These are phyloP conservation scores for Solen grandis DNA, from an alignment of 1,140 invertebrate species.

Conservation along the genomic window DNA sequence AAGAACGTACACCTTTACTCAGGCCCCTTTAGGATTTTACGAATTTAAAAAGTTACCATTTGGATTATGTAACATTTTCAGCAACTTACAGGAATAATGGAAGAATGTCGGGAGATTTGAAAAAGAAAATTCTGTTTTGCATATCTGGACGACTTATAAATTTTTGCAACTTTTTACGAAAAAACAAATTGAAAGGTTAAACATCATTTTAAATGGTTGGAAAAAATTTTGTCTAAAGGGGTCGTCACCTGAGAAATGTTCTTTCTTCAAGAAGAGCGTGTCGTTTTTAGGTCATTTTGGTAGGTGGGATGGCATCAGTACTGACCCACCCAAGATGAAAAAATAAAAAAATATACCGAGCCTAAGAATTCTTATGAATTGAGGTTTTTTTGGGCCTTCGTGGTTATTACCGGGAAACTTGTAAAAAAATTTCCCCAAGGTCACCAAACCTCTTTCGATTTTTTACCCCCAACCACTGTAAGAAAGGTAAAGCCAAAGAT, in stretches of 20 bases:
- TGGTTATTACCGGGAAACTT: background rate
- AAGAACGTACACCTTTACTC: slow-evolving; percentile 66
- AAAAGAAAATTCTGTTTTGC: slow-evolving; percentile 61
- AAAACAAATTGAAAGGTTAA: too few relatives aligned
- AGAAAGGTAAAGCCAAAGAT: background rate
- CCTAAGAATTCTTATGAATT: slow-evolving; percentile 35
- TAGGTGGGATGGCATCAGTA: slow-evolving; percentile 70
- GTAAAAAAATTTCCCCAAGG: slow-evolving; percentile 5
- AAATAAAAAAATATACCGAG: slow-evolving; percentile 54
- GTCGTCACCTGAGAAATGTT: slow-evolving; percentile 40
- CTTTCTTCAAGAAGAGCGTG: slow-evolving; percentile 8
- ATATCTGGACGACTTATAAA: slow-evolving; percentile 53
- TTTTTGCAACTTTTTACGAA: slow-evolving; percentile 30
- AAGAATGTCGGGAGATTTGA: too few relatives aligned
- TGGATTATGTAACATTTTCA: too few relatives aligned
- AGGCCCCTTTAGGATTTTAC: slow-evolving; percentile 51
- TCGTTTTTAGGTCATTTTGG: slow-evolving; percentile 66
- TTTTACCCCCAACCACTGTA: too few relatives aligned
- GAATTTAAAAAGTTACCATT: slow-evolving; percentile 22
- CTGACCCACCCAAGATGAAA: slow-evolving; percentile 78
- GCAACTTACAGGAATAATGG: slow-evolving; percentile 29
- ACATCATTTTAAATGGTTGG: slow-evolving; percentile 10
- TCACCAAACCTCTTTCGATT: background rate
- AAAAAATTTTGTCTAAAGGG: slow-evolving; percentile 39
- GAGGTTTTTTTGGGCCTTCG: background rate